Base-by-base conservation (phyloP, 2,797 vertebrate genomes). In the Sebastolobus altivelis region DNA sequence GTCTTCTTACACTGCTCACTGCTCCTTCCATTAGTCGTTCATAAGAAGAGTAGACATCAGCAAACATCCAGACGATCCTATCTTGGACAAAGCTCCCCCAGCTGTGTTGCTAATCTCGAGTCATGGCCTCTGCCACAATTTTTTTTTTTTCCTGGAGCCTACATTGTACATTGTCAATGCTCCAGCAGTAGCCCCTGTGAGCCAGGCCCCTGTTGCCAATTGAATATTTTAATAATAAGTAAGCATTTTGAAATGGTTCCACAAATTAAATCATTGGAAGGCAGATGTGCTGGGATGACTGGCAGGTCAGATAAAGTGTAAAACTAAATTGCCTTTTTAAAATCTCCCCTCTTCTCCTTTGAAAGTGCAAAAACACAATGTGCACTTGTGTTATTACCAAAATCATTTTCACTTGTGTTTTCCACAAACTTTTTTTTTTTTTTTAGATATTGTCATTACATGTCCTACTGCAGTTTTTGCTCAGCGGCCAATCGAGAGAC, bases 51-150 rank as follows among this genome's bases (percentile, higher is more conserved):
- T 27, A 56, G 54, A 71, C 65, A n/a, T 65, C 61, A 54, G n/a
- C 75, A 63, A 63, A 83, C 75, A 65, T 72, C 38, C 55, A 29
- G 25, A 37, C 20, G 35, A 77, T 65, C 66, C 29, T 25, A 10
- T 69, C 46, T 43, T 72, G 55, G 70, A 69, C 52, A n/a, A 49
- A 77, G 54, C 65, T 75, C 68, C 4, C 8, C 63, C 83, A 83
- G 75, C 82, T 76, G 82, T 62, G 61, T 63, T 74, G 62, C 72
- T 86, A 75, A 87, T 83, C 75, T 67, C 71, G 76, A 88, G 58
- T 79, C 77, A 74, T 14, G 31, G 65, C 69, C 38, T 60, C 66
- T 62, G 56, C 73, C 29, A 37, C 37, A 11, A 11, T 63, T 56
- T 33, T 29, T 25, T 49, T n/a, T 8, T 9, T 37, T 11, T 8